Percentiles rank a stretch among this genome's conserved stretches.
phyloP scores from a whole-genome alignment of 2,888 invertebrate species.

The Nesidiocoris tenuis region DNA sequence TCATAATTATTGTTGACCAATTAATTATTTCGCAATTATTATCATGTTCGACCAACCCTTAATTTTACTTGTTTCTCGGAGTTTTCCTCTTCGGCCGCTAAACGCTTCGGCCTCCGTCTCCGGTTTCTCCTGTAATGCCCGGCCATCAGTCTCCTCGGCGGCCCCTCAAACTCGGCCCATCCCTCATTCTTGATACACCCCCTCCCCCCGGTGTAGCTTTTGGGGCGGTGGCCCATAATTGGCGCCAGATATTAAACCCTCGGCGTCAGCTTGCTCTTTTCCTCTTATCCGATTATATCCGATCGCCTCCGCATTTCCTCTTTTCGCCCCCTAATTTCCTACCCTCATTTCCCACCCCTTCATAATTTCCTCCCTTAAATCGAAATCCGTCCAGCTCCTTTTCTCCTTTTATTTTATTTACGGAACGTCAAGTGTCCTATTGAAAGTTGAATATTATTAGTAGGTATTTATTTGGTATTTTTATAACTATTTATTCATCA shows the following conservation, averaged over 20 bases:
- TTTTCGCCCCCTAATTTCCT: neutral
- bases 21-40: no score
- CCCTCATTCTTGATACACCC: neutral
- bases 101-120: no score
- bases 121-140: neutral
- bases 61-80: no score
- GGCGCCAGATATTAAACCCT: constrained; percentile 41
- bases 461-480: no score
- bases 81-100: no score
- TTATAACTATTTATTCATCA: no score
- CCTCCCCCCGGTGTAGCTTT: neutral
- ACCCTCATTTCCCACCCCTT: neutral
- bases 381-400: neutral
- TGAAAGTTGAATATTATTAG: no score
- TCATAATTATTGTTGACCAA: no score
- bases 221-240: constrained; percentile 16
- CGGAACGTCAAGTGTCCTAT: no score
- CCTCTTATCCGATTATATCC: constrained; percentile 37
- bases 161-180: constrained; percentile 27
- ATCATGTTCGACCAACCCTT: no score
- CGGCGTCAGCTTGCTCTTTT: constrained; percentile 39
- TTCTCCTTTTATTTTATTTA: no score
- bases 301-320: neutral
- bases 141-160: constrained; percentile 11
- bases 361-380: neutral